A percentile compares a stretch with the other conserved stretches of the same genome.
Conservation (phyloP, 1,140 invertebrate species). For the Caenorhabditis tropicalis region DNA sequence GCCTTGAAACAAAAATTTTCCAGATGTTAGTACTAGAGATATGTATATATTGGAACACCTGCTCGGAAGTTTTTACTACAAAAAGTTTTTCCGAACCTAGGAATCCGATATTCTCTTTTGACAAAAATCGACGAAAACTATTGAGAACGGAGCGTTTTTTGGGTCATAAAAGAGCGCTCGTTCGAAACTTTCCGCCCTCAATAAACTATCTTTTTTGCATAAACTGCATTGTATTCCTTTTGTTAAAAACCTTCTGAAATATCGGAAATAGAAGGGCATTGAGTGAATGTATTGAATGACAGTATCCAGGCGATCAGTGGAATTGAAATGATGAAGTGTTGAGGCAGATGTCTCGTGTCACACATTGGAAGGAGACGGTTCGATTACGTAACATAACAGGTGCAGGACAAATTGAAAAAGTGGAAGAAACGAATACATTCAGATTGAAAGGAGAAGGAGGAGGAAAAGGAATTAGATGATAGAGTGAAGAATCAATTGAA, state of each 20-base stretch:
- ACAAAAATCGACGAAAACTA: too few species aligned
- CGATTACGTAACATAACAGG: conserved; percentile 27
- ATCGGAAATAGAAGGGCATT: too few species aligned
- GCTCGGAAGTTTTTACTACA: too few species aligned
- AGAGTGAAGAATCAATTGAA: not conserved
- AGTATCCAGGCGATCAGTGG: too few species aligned
- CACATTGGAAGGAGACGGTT: not conserved
- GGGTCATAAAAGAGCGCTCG: conserved; percentile 9
- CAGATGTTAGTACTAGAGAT: too few species aligned
- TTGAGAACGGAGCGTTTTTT: not conserved
- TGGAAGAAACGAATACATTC: not conserved
- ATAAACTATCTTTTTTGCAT: not conserved
- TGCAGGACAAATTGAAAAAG: conserved; percentile 31
- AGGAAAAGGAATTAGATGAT: not conserved
- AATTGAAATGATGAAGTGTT: conserved; percentile 33
- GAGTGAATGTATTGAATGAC: too few species aligned
- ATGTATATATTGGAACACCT: too few species aligned
- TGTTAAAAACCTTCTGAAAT: too few species aligned
- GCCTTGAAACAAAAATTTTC: too few species aligned
- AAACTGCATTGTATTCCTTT: too few species aligned
- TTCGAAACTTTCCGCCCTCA: not conserved
- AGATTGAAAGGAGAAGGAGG: not conserved
- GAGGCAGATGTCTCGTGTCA: not conserved
- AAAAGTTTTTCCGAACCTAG: too few species aligned
- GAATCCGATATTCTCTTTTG: too few species aligned